Evolutionary conservation across 2,888 invertebrate genomes (phyloP), one percentile per base, ranked within the genome.

Genomic region (Eupithecia vulgata): DNA sequence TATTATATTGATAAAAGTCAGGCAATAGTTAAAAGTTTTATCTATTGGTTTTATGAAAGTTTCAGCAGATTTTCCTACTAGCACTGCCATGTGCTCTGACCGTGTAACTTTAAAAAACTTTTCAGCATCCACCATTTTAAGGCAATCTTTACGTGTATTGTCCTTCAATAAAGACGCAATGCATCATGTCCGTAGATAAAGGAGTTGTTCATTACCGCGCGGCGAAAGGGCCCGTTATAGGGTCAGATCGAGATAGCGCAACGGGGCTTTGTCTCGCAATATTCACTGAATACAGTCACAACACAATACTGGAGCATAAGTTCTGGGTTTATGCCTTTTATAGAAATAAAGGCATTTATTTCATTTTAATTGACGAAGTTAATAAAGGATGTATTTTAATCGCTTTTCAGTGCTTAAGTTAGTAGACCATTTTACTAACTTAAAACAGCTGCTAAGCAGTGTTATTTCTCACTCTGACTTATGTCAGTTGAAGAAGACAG

Each of bases 221-320:
- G 72, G 76, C 75, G 79, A 80, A 80, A 79, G 80, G 78, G 52
- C 34, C 68, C 59, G 72, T 73, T 78, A 78, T 76, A 71, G 68
- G 79, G 79, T 72, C 78, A 68, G 80, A 88, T 87, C 75, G 73
- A 68, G 86, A 88, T 87, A 87, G 62, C 59, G 80, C 80, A 83
- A 81, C 80, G 75, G 79, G 79, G 78, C 81, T 83, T 88, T 86
- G 84, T 87, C 72, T 72, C 61, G 65, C 37, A 61, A 34, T 37
- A 13, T 40, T 40, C 40, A 40, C 25, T 65, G 35, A 21, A 42
- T 40, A 65, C 12, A 65, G 13, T n/a, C 62, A 21, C 64, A 35
- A 64, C 62, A 21, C 64, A 35, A 64, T 64, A 37, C 64, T 61
- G 30, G 17, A 12, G 37, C 35, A 37, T n/a, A 65, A 6, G 8